A percentile compares a stretch with the other conserved stretches of the same genome.
phyloP scores from a whole-genome alignment of 2,797 vertebrate species.

The Tenualosa ilisha region DNA sequence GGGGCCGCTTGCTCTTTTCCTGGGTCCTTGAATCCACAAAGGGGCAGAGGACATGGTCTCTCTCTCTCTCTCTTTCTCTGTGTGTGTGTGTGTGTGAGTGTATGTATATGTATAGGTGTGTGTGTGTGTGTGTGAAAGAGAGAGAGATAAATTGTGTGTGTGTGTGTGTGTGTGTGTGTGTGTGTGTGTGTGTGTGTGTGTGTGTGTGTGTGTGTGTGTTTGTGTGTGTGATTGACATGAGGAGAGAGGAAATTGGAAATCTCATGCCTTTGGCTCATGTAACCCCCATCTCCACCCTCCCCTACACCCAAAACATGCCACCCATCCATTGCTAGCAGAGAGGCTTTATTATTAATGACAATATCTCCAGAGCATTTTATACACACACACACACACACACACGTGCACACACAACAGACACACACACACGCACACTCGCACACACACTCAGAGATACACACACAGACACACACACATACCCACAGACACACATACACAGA shows the following conservation, averaged over 20 bases:
- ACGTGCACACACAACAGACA: neutral
- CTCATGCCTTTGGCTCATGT: neutral
- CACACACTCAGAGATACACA: neutral
- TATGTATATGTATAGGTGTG: neutral
- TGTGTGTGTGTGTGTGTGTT: no score
- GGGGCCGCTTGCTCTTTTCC: conserved; percentile 24
- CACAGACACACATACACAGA: no score
- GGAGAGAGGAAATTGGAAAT: conserved; percentile 10
- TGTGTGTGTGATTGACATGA: neutral
- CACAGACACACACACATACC: neutral
- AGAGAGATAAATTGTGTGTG: no score
- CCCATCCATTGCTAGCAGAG: neutral
- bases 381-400: neutral
- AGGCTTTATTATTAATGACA: neutral
- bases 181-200: neutral
- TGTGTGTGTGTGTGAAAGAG: no score
- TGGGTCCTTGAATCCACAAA: neutral
- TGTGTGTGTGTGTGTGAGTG: no score
- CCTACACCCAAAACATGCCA: neutral
- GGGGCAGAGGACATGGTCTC: neutral
- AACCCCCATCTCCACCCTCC: neutral
- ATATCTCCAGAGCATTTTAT: neutral
- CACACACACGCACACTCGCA: neutral
- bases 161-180: neutral
- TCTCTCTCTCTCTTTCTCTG: neutral